Evolutionary conservation across 2,797 vertebrate species (phyloP).

Genomic region (Typhlichthys eigenmanni): DNA sequence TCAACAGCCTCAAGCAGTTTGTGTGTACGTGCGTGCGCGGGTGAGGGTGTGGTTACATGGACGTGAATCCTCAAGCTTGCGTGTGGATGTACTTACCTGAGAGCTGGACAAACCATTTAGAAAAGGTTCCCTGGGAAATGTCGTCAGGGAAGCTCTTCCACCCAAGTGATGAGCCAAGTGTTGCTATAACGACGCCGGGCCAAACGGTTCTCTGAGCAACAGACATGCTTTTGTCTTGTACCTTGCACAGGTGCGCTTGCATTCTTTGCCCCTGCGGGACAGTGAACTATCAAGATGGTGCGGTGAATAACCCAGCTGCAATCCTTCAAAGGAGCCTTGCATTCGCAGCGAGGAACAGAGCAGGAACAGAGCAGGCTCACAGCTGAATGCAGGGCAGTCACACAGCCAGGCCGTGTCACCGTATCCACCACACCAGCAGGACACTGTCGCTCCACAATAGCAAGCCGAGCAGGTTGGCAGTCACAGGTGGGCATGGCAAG

Average conservation of each 20-base stretch:
- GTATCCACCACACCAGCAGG: slow-evolving; percentile 48
- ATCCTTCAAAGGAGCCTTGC: slow-evolving; percentile 9
- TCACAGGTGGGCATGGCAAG: slow-evolving; percentile 40
- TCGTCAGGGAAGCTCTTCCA: slow-evolving; percentile 47
- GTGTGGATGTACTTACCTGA: not conserved
- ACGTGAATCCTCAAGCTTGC: not conserved
- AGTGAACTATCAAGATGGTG: slow-evolving; percentile 1
- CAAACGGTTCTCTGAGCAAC: slow-evolving; percentile 18
- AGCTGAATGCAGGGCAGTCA: slow-evolving; percentile 46
- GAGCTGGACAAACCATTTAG: slow-evolving; percentile 39
- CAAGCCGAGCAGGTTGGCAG: slow-evolving; percentile 57
- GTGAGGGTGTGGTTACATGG: not conserved
- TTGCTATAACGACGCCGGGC: slow-evolving; percentile 50
- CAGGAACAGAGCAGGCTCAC: slow-evolving; percentile 6
- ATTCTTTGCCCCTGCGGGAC: not conserved
- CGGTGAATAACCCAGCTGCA: slow-evolving; percentile 8
- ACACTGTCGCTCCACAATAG: slow-evolving; percentile 48
- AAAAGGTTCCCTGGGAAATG: slow-evolving; percentile 40
- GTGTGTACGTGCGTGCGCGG: not conserved
- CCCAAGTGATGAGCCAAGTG: slow-evolving; percentile 44
- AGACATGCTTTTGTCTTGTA: slow-evolving; percentile 14
- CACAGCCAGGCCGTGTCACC: slow-evolving; percentile 50
- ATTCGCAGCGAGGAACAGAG: slow-evolving; percentile 23
- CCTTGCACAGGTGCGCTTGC: not conserved
- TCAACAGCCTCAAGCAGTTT: not conserved